Percentiles rank a stretch among this genome's conserved stretches.
phyloP scores from a whole-genome alignment of 2,888 invertebrate species.

The Pinctada fucata region DNA sequence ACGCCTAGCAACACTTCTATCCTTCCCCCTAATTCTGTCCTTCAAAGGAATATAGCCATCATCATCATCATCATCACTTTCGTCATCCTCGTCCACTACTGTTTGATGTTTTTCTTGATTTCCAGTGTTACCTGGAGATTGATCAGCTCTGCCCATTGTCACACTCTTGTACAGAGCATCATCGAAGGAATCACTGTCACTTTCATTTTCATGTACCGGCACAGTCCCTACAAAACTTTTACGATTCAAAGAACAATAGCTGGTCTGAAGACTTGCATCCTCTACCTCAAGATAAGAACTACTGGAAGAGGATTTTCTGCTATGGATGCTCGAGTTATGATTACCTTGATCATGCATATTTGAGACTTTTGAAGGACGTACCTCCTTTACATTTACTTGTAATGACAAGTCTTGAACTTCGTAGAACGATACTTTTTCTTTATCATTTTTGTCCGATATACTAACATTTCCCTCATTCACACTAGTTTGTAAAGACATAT shows the following conservation, averaged over 20 bases:
- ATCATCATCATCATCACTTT: constrained; percentile 1
- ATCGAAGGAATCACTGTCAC: background rate
- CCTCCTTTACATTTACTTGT: background rate
- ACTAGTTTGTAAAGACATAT: constrained; percentile 35
- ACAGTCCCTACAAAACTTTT: too few species aligned
- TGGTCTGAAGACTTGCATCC: constrained; percentile 18
- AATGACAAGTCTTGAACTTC: background rate
- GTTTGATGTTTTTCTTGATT: background rate
- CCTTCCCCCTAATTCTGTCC: background rate
- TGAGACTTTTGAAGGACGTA: constrained; percentile 2
- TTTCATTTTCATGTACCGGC: background rate
- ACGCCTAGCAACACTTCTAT: too few species aligned
- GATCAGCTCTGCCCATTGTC: background rate
- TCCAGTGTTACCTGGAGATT: background rate
- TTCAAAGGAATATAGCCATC: constrained; percentile 7
- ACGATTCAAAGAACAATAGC: background rate
- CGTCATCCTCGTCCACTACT: background rate
- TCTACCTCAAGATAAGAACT: constrained; percentile 13
- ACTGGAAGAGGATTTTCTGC: background rate
- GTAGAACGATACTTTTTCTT: background rate
- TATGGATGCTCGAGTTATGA: background rate
- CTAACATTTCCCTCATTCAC: background rate
- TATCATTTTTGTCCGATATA: background rate
- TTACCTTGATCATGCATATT: too few species aligned
- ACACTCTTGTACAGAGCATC: background rate